Base-by-base conservation (phyloP, 2,888 invertebrate genomes). In the Aethes cnicana region DNA sequence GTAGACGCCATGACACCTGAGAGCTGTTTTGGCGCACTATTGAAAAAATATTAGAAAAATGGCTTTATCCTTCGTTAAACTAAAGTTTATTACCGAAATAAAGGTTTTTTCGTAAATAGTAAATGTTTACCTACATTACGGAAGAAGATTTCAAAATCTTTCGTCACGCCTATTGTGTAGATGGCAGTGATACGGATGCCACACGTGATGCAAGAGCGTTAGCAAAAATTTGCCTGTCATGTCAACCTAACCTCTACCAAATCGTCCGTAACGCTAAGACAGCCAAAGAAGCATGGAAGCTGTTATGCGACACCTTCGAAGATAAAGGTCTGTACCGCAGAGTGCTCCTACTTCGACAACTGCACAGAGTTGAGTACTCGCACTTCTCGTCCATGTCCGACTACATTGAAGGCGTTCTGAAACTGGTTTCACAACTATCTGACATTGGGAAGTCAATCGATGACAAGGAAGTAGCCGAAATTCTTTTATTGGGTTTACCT, bases 241-340 rank as follows among this genome's bases (percentile, higher is more conserved):
- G n/a, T 17, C n/a, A 41, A 11, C 26, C 39, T 1, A 17, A 16
- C n/a, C 5, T 41, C 1, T 41, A 26, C 17, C 28, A 41, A 18
- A 9, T 9, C 4, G 26, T 41, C 6, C 26, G 26, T 0, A 12
- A 25, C 5, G n/a, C 23, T 1, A 28, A 5, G 5, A 41, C 41
- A 3, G 26, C 41, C 6, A 41, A 41, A 4, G 28, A 17, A 7
- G 41, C 41, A 1, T 41, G 26, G 28, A 18, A 28, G n/a, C 2
- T 8, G 16, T n/a, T 39, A 1, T 12, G 16, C 3, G 25, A 17
- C 16, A 23, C 23, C 4, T 54, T 54, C 14, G 54, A 54, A 8
- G 37, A 50, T 30, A 43, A 46, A 16, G 43, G 56, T 3, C 30
- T 56, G 6, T 50, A 54, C 6, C 8, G 54, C 12, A 11, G 44